Percentiles rank a stretch among this genome's conserved stretches.
phyloP scores from a whole-genome alignment of 2,113 vertebrate species.

The Asarcornis scutulata region DNA sequence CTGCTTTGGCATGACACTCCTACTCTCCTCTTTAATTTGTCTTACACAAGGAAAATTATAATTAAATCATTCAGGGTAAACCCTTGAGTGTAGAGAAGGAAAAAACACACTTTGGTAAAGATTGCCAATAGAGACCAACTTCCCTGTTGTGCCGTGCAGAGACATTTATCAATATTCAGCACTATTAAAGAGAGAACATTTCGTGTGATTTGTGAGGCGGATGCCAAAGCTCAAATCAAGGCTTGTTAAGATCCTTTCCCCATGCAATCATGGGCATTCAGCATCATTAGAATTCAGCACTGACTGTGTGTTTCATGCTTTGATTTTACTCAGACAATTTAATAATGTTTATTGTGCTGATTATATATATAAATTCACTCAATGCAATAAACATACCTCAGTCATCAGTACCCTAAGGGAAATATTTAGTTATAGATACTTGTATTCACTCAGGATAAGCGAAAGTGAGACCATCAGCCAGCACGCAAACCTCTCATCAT shows the following conservation, averaged over 20 bases:
- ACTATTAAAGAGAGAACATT: constrained; percentile 69
- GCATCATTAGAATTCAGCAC: constrained; percentile 78
- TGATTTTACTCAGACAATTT: constrained; percentile 77
- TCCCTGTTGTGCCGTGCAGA: constrained; percentile 74
- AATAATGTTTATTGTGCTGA: constrained; percentile 80
- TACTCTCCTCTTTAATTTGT: constrained; percentile 93
- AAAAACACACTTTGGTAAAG: constrained; percentile 79
- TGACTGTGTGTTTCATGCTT: constrained; percentile 68
- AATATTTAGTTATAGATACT: constrained; percentile 64
- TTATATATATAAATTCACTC: constrained; percentile 74
- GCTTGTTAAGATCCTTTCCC: constrained; percentile 78
- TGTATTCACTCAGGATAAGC: constrained; percentile 43
- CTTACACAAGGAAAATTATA: constrained; percentile 92
- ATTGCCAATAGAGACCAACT: constrained; percentile 80
- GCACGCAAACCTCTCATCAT: constrained; percentile 66
- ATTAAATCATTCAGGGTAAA: constrained; percentile 97
- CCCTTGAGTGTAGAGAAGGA: constrained; percentile 82
- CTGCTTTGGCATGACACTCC: constrained; percentile 90
- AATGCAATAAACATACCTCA: constrained; percentile 68
- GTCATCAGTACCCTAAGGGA: constrained; percentile 64
- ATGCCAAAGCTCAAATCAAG: constrained; percentile 74
- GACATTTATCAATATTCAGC: constrained; percentile 83
- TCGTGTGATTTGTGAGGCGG: constrained; percentile 77
- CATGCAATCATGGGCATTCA: constrained; percentile 61
- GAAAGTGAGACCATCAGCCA: constrained; percentile 52